phyloP scores from a whole-genome alignment of 2,888 invertebrate species.

The Rutpela maculata region DNA sequence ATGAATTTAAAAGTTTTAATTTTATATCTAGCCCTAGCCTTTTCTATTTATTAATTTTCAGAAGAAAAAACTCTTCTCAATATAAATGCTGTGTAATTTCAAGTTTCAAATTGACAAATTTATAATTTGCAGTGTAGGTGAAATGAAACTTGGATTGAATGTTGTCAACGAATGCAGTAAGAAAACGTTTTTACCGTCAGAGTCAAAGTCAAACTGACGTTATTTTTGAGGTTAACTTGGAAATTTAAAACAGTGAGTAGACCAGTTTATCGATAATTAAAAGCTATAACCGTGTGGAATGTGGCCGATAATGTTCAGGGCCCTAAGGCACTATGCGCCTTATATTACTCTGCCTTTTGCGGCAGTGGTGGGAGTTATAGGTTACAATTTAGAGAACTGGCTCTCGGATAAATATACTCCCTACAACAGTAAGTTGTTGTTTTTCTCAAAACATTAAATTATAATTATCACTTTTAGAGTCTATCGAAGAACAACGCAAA shows the following conservation, averaged over 20 bases:
- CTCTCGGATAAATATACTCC: conserved; percentile 87
- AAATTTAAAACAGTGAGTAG: background rate
- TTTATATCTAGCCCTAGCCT: too few relatives aligned
- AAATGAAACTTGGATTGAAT: background rate
- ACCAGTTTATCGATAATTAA: background rate
- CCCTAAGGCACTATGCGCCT: conserved; percentile 84
- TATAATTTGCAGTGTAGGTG: too few relatives aligned
- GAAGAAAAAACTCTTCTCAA: too few relatives aligned
- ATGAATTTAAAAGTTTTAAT: too few relatives aligned
- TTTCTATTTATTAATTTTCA: too few relatives aligned
- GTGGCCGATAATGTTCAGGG: conserved; percentile 83
- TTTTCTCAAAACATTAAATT: conserved; percentile 16
- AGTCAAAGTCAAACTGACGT: background rate
- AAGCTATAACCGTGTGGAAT: conserved; percentile 73
- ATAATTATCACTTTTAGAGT: conserved; percentile 75
- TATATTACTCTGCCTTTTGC: conserved; percentile 89
- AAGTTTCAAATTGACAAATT: too few relatives aligned
- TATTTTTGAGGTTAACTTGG: background rate
- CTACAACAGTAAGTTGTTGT: conserved; percentile 78
- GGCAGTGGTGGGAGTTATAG: conserved; percentile 87
- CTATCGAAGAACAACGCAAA: conserved; percentile 84
- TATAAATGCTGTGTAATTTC: too few relatives aligned
- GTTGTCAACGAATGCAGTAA: background rate
- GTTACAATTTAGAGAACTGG: conserved; percentile 88
- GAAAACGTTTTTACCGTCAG: background rate